Conservation (phyloP, 1,140 invertebrate genomes). For the Rhopalosiphum padi region DNA sequence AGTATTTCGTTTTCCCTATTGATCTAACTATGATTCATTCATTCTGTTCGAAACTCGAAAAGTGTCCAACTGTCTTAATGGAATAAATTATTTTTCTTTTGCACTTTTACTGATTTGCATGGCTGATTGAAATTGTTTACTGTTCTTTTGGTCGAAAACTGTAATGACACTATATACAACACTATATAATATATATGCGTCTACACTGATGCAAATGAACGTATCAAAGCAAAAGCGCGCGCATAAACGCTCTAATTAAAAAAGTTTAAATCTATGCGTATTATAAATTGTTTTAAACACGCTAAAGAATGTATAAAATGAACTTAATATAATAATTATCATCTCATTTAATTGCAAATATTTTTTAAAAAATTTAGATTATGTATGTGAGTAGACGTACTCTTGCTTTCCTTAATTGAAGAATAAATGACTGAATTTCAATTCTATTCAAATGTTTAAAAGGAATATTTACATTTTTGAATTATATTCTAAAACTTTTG, state of each 20-base stretch:
- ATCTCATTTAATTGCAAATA: not conserved
- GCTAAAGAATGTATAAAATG: constrained; percentile 1
- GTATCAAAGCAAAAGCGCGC: not conserved
- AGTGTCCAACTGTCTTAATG: not conserved
- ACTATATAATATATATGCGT: not conserved
- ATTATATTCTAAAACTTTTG: not conserved
- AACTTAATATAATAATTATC: not conserved
- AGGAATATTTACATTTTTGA: constrained; percentile 13
- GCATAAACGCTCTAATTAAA: not conserved
- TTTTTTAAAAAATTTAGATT: not conserved
- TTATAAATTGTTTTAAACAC: constrained; percentile 5
- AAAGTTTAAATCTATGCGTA: constrained; percentile 16
- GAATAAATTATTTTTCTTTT: not conserved
- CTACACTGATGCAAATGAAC: not conserved
- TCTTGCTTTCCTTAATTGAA: not conserved
- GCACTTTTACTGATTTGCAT: not conserved
- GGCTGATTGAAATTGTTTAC: not conserved
- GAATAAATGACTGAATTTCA: not conserved
- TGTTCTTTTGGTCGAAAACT: not conserved
- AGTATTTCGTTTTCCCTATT: too few species aligned
- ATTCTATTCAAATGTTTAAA: not conserved
- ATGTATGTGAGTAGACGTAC: not conserved
- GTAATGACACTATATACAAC: not conserved
- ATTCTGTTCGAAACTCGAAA: not conserved
- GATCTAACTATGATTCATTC: not conserved